Conservation (phyloP, 2,888 invertebrate species). For the Cheilosia vernalis region DNA sequence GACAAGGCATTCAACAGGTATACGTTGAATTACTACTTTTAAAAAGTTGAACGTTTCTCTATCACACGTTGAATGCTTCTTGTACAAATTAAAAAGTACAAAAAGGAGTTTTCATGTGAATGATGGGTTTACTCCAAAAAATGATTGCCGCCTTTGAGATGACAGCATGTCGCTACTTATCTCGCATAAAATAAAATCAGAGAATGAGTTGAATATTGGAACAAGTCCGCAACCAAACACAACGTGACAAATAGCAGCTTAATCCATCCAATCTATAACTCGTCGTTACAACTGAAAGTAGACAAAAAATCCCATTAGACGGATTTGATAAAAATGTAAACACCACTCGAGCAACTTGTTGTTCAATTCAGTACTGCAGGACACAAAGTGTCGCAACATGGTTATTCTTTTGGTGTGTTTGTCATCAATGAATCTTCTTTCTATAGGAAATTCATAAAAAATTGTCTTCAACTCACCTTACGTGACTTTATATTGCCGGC, state of each 20-base stretch:
- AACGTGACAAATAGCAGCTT: no score
- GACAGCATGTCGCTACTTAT: background rate
- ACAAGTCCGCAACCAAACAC: no score
- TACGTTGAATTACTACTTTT: constrained; percentile 10
- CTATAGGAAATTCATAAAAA: background rate
- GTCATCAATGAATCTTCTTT: constrained; percentile 79
- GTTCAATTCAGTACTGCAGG: constrained; percentile 83
- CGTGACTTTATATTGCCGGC: no score
- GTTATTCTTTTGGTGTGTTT: constrained; percentile 82
- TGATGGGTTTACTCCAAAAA: background rate
- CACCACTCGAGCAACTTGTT: background rate
- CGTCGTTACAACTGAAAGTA: background rate
- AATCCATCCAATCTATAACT: background rate
- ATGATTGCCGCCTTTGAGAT: background rate
- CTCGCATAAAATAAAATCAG: no score
- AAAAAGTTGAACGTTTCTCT: background rate
- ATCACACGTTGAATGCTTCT: constrained; percentile 5
- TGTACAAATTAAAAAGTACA: constrained; percentile 11
- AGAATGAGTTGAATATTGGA: no score
- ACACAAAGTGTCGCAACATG: constrained; percentile 83
- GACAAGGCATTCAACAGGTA: constrained; percentile 7
- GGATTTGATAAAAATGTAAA: background rate
- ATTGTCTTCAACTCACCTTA: background rate
- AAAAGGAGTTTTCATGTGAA: constrained; percentile 15
- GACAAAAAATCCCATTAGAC: background rate